Conservation (phyloP, 1,140 invertebrate genomes). For the Eupristina koningsbergeri region DNA sequence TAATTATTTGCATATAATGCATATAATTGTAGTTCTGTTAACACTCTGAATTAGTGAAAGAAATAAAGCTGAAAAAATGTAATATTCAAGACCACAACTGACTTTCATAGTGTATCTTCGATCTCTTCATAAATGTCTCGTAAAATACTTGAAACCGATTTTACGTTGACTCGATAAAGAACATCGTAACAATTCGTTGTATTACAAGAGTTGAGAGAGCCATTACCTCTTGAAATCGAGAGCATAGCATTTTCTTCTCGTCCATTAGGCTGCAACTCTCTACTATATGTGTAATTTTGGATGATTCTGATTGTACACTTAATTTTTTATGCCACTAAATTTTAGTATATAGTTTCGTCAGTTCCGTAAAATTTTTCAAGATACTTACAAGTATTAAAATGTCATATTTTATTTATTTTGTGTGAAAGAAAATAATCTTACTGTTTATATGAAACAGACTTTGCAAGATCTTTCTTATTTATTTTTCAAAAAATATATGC, state of each 20-base stretch:
- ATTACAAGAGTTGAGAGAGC: slow-evolving; percentile 17
- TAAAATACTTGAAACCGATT: slow-evolving; percentile 9
- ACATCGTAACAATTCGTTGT: slow-evolving; percentile 9
- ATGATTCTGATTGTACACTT: background rate
- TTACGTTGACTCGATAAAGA: slow-evolving; percentile 34
- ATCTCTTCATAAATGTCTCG: slow-evolving; percentile 29
- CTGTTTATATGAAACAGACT: too few relatives aligned
- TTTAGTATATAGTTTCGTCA: background rate
- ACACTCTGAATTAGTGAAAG: background rate
- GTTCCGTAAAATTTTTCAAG: background rate
- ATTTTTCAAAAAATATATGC: too few relatives aligned
- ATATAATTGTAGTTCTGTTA: background rate
- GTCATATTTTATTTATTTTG: too few relatives aligned
- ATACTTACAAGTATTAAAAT: too few relatives aligned
- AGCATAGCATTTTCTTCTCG: background rate
- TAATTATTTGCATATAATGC: background rate
- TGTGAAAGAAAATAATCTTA: too few relatives aligned
- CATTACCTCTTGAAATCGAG: slow-evolving; percentile 4
- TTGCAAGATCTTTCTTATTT: too few relatives aligned
- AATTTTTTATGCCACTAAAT: background rate
- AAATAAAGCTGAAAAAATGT: background rate
- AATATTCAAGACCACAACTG: slow-evolving; percentile 7
- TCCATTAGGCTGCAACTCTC: background rate
- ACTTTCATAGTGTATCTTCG: slow-evolving; percentile 10
- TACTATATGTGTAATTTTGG: background rate